Percentiles rank a stretch among this genome's conserved stretches.
These are phyloP conservation scores for Cantharis flavilabris DNA, from an alignment of 2,888 invertebrate genomes.

Conservation along the genomic window DNA sequence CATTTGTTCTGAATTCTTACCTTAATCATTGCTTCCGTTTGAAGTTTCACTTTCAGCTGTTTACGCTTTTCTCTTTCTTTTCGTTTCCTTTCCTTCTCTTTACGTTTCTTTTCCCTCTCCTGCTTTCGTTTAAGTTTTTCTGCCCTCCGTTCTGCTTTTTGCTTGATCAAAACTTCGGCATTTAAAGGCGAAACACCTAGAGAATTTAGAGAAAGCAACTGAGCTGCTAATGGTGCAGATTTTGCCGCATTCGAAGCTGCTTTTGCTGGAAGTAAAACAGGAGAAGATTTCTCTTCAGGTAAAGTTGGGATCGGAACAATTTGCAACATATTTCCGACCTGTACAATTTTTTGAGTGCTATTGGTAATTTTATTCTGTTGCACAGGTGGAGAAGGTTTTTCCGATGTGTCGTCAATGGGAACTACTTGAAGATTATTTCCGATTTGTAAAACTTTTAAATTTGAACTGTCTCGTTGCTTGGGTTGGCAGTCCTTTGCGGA, in stretches of 20 bases:
- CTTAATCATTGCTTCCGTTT: slow-evolving; percentile 55
- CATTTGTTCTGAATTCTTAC: slow-evolving; percentile 34
- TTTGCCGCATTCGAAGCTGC: not conserved
- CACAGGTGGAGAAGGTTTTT: slow-evolving; percentile 5
- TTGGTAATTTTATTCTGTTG: slow-evolving; percentile 21
- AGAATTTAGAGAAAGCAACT: not conserved
- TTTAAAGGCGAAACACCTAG: slow-evolving; percentile 23
- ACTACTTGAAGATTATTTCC: slow-evolving; percentile 66
- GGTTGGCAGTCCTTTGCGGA: not conserved
- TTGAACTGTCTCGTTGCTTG: slow-evolving; percentile 7
- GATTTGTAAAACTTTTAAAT: slow-evolving; percentile 54
- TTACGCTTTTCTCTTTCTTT: slow-evolving; percentile 51
- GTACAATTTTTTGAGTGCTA: slow-evolving; percentile 46
- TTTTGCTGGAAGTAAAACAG: slow-evolving; percentile 2
- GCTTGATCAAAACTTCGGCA: slow-evolving; percentile 45
- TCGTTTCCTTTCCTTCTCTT: slow-evolving; percentile 51
- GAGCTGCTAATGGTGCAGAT: not conserved
- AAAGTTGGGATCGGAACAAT: slow-evolving; percentile 59
- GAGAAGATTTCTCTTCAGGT: not conserved
- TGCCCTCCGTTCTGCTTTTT: slow-evolving; percentile 48
- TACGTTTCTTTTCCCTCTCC: slow-evolving; percentile 50
- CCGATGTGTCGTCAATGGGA: slow-evolving; percentile 55
- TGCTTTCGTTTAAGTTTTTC: slow-evolving; percentile 49
- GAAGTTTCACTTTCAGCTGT: slow-evolving; percentile 49
- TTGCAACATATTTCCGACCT: slow-evolving; percentile 66